Conservation (phyloP, 2,888 invertebrate species). For the Spatulosminthurus flaviceps region DNA sequence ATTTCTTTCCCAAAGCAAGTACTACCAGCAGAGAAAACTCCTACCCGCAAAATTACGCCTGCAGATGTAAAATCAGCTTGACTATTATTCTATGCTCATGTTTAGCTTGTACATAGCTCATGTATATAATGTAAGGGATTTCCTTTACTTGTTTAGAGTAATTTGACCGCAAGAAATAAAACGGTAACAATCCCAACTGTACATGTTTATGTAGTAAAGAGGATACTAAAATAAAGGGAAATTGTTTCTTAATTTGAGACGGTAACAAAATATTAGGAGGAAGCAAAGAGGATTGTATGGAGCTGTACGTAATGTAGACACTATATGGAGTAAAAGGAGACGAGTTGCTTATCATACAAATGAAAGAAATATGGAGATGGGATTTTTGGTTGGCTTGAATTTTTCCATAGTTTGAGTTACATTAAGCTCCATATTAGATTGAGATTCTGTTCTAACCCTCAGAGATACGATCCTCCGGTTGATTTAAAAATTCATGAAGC, state of each 20-base stretch:
- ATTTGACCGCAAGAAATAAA: no score
- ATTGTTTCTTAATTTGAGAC: slow-evolving; percentile 3
- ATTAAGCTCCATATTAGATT: slow-evolving; percentile 5
- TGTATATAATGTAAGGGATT: no score
- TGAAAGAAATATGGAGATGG: slow-evolving; percentile 23
- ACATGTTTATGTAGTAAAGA: not conserved
- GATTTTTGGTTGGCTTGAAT: not conserved
- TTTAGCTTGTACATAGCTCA: no score
- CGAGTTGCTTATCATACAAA: slow-evolving; percentile 10
- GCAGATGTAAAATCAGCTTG: no score
- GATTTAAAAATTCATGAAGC: slow-evolving; percentile 21
- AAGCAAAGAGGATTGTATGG: not conserved
- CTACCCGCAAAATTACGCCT: no score
- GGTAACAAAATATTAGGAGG: not conserved
- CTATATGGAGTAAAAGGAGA: not conserved
- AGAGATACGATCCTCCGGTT: not conserved
- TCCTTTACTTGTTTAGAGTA: no score
- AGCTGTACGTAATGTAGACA: not conserved
- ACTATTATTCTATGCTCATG: no score
- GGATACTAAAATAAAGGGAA: not conserved
- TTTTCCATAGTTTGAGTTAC: not conserved
- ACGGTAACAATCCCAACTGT: no score
- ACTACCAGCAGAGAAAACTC: no score
- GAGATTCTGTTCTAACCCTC: not conserved
- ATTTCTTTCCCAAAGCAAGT: no score